Conservation (phyloP, 2,888 invertebrate species). For the Eupeodes latifasciatus region DNA sequence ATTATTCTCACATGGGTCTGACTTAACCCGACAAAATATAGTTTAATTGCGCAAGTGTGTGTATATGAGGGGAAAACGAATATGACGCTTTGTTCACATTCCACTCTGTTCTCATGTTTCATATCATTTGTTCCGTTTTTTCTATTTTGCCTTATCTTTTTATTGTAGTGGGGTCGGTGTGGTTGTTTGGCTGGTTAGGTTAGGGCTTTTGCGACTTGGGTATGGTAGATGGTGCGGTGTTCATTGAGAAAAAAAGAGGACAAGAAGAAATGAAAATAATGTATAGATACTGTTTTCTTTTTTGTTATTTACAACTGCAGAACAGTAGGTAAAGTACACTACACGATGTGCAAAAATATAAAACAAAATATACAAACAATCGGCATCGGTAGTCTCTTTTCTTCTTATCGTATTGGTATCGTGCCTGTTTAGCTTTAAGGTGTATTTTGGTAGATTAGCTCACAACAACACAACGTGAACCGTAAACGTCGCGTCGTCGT, state of each 20-base stretch:
- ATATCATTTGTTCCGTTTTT: background rate
- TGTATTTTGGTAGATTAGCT: conserved; percentile 46
- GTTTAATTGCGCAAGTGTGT: background rate
- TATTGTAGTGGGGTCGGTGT: background rate
- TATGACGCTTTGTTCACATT: conserved; percentile 39
- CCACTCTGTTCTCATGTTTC: conserved; percentile 11
- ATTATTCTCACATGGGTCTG: background rate
- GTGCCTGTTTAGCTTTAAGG: conserved; percentile 23
- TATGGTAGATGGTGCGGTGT: background rate
- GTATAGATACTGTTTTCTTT: conserved; percentile 5
- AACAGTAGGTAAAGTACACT: background rate
- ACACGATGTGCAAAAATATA: conserved; percentile 21
- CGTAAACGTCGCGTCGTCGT: background rate
- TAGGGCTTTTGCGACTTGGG: no score
- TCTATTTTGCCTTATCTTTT: background rate
- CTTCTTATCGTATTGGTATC: background rate
- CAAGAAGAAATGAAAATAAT: conserved; percentile 15
- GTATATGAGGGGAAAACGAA: conserved; percentile 1
- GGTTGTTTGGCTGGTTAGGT: no score
- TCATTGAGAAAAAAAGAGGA: conserved; percentile 28
- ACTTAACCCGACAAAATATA: no score
- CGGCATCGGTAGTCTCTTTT: conserved; percentile 9
- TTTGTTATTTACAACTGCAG: conserved; percentile 10
- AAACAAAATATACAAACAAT: conserved; percentile 23
- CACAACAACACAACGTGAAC: conserved; percentile 3